phyloP scores from a whole-genome alignment of 2,797 vertebrate genomes.

The Poeciliopsis gracilis region DNA sequence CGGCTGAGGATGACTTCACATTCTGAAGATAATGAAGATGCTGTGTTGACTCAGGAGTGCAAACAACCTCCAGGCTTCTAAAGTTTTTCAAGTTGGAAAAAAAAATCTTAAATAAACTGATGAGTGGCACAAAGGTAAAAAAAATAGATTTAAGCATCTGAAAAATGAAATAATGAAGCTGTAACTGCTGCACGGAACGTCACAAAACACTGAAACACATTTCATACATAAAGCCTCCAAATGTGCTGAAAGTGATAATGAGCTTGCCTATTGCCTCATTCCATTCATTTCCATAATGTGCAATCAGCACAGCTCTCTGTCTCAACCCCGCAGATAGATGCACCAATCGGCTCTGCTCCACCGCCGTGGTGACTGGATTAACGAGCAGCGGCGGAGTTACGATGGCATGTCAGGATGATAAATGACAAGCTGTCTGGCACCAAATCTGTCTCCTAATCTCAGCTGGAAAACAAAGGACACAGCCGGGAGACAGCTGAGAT shows the following conservation, averaged over 20 bases:
- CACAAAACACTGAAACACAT: constrained; percentile 7
- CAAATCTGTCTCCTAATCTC: constrained; percentile 75
- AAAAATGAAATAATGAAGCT: constrained; percentile 14
- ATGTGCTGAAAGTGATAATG: constrained; percentile 17
- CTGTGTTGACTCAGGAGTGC: background rate
- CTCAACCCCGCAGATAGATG: constrained; percentile 38
- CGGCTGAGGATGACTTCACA: background rate
- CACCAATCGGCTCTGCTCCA: constrained; percentile 38
- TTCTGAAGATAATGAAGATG: background rate
- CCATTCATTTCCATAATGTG: constrained; percentile 53
- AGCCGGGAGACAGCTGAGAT: constrained; percentile 51
- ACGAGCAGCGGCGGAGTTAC: constrained; percentile 54
- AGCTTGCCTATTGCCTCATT: constrained; percentile 39
- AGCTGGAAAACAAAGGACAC: constrained; percentile 68
- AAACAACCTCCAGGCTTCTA: background rate
- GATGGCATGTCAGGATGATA: constrained; percentile 74
- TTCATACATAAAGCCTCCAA: constrained; percentile 10
- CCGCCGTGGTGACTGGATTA: constrained; percentile 78
- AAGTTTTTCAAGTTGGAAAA: background rate
- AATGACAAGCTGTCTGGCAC: constrained; percentile 72
- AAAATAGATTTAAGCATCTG: constrained; percentile 11
- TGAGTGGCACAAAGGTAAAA: background rate
- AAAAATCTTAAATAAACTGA: background rate
- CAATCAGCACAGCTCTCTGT: constrained; percentile 51
- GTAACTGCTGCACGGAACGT: background rate